Conservation (phyloP, 2,797 vertebrate species). For the Danio kyathit region DNA sequence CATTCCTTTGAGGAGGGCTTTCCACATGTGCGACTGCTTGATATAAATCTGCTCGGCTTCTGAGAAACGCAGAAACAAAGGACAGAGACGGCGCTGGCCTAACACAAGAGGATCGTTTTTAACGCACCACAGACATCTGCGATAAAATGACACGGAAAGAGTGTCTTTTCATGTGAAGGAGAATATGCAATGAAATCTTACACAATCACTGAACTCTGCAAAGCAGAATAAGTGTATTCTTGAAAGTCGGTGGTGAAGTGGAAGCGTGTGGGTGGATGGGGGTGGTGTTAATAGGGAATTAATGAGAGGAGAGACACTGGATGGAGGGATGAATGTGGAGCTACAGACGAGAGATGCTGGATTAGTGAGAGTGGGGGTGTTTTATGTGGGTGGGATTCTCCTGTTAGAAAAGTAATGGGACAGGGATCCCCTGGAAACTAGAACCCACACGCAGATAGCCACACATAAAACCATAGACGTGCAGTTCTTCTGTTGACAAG, state of each 20-base stretch:
- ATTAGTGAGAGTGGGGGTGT: constrained; percentile 60
- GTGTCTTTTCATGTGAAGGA: constrained; percentile 74
- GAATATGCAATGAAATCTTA: constrained; percentile 71
- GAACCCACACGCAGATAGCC: constrained; percentile 55
- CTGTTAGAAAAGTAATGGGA: constrained; percentile 64
- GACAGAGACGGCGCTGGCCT: constrained; percentile 62
- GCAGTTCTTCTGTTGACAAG: constrained; percentile 20
- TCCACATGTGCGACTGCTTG: constrained; percentile 70
- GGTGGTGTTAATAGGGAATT: constrained; percentile 79
- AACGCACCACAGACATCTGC: constrained; percentile 70
- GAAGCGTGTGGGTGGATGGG: constrained; percentile 70
- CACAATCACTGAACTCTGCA: constrained; percentile 52
- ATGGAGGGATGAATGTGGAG: constrained; percentile 36
- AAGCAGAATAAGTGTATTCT: constrained; percentile 55
- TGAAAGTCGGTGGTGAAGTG: constrained; percentile 70
- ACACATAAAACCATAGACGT: constrained; percentile 39
- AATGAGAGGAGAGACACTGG: constrained; percentile 69
- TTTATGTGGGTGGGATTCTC: constrained; percentile 69
- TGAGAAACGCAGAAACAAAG: constrained; percentile 68
- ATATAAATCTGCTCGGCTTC: constrained; percentile 63
- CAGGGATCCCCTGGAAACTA: constrained; percentile 68
- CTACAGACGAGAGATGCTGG: constrained; percentile 27
- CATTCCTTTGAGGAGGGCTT: constrained; percentile 51
- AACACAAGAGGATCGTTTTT: constrained; percentile 71
- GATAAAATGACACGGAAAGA: constrained; percentile 72